phyloP scores from a whole-genome alignment of 2,888 invertebrate species.

The Spatulosminthurus flaviceps region DNA sequence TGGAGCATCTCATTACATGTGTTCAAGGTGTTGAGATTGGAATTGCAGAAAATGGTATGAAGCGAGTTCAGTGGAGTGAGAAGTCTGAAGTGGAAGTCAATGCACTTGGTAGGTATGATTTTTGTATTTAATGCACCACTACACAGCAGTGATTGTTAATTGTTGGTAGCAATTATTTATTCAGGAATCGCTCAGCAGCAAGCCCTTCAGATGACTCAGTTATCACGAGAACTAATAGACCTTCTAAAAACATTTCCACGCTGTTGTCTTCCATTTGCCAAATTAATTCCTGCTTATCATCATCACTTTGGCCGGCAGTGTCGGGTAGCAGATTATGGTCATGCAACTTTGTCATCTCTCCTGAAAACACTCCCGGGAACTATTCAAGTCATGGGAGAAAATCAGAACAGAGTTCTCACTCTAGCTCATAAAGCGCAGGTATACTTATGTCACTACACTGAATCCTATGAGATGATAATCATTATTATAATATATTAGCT shows the following conservation, averaged over 20 bases:
- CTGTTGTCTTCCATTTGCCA: conserved; percentile 82
- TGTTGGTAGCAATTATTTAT: neutral
- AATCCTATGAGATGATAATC: neutral
- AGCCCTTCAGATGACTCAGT: conserved; percentile 78
- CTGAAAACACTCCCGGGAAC: conserved; percentile 87
- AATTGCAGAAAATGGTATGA: conserved; percentile 69
- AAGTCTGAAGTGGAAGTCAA: conserved; percentile 50
- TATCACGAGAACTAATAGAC: conserved; percentile 85
- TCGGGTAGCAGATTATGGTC: conserved; percentile 96
- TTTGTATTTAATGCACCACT: neutral
- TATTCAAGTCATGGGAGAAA: conserved; percentile 89
- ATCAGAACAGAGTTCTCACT: conserved; percentile 85
- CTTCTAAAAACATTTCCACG: conserved; percentile 82
- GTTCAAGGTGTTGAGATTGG: conserved; percentile 76
- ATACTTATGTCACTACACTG: neutral
- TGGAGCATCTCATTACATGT: conserved; percentile 90
- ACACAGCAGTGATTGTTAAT: neutral
- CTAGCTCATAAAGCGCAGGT: conserved; percentile 86
- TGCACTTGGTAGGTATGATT: conserved; percentile 7
- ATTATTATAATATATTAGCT: neutral
- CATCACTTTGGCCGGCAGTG: conserved; percentile 96
- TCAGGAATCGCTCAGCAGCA: conserved; percentile 65
- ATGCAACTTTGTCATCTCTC: conserved; percentile 88
- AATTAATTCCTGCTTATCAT: conserved; percentile 94
- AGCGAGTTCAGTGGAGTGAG: conserved; percentile 68